phyloP scores from a whole-genome alignment of 2,797 vertebrate species.

The Acanthopagrus latus region DNA sequence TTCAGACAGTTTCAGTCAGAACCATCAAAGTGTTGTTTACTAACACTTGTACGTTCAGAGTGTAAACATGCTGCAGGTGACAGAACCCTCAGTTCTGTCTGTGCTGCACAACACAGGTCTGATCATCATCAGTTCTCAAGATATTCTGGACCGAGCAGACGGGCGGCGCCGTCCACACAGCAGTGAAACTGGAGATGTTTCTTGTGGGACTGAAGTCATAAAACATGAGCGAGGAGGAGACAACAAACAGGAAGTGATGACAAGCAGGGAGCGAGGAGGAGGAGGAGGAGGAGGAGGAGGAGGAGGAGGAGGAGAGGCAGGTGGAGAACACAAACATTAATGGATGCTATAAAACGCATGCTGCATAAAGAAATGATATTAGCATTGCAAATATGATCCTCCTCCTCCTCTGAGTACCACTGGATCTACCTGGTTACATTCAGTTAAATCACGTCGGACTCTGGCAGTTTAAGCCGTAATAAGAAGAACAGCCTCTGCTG shows the following conservation, averaged over 20 bases:
- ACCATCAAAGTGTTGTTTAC: no score
- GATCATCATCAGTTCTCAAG: no score
- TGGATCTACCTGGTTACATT: slow-evolving; percentile 9
- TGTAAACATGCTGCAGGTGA: no score
- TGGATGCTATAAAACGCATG: slow-evolving; percentile 52
- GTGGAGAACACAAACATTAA: slow-evolving; percentile 57
- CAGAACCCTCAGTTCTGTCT: no score
- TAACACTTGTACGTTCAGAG: no score
- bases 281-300: slow-evolving; percentile 11
- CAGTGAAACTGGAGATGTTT: neutral
- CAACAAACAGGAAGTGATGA: slow-evolving; percentile 6
- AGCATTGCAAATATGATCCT: slow-evolving; percentile 63
- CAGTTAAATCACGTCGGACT: slow-evolving; percentile 21
- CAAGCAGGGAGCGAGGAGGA: slow-evolving; percentile 11
- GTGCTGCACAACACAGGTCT: no score
- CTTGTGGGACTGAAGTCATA: neutral
- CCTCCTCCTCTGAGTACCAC: neutral
- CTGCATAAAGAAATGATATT: slow-evolving; percentile 60
- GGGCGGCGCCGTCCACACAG: neutral
- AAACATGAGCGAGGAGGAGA: slow-evolving; percentile 14
- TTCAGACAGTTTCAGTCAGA: no score
- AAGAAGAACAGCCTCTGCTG: slow-evolving; percentile 30
- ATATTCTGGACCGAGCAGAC: no score
- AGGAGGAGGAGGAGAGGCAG: slow-evolving; percentile 17
- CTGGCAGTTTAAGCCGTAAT: slow-evolving; percentile 26